These are phyloP conservation scores for Pipra filicauda DNA, from an alignment of 2,113 vertebrate species.

Conservation along the genomic window DNA sequence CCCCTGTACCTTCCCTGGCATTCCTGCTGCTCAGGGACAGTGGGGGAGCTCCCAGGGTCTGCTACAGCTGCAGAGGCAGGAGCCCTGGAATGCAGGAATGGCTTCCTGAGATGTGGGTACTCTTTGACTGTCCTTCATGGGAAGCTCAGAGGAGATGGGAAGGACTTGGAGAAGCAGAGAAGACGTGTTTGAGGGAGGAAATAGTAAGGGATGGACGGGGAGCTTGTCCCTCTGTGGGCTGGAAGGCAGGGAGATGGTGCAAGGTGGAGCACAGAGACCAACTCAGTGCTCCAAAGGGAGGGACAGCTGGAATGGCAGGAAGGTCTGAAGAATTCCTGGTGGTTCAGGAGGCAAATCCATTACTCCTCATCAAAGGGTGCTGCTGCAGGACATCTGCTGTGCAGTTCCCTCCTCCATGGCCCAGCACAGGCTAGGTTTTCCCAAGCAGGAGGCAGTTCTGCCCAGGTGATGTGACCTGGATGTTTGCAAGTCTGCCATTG, in stretches of 20 bases:
- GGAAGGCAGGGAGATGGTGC: neutral
- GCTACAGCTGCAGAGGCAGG: fast-evolving
- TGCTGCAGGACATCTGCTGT: neutral
- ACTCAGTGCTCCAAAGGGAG: neutral
- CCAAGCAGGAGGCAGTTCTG: neutral
- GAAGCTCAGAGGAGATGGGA: neutral
- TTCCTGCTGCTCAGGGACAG: neutral
- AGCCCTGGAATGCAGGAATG: neutral
- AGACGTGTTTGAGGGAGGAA: neutral
- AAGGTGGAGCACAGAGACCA: neutral
- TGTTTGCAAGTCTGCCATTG: neutral
- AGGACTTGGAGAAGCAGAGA: neutral
- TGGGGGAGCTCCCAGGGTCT: neutral
- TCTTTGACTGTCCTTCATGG: neutral
- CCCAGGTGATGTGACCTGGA: neutral
- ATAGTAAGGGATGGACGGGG: neutral
- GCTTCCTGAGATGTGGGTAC: neutral
- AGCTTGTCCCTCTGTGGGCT: neutral
- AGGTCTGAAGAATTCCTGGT: neutral
- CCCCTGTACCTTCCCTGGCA: neutral
- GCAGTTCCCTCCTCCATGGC: neutral
- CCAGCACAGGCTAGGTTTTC: neutral
- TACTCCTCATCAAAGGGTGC: neutral
- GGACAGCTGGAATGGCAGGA: neutral
- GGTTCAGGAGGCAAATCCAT: neutral